Evolutionary conservation across 2,113 vertebrate genomes (phyloP), one percentile per base, ranked within the genome.

Genomic region (Bambusicola thoracicus): DNA sequence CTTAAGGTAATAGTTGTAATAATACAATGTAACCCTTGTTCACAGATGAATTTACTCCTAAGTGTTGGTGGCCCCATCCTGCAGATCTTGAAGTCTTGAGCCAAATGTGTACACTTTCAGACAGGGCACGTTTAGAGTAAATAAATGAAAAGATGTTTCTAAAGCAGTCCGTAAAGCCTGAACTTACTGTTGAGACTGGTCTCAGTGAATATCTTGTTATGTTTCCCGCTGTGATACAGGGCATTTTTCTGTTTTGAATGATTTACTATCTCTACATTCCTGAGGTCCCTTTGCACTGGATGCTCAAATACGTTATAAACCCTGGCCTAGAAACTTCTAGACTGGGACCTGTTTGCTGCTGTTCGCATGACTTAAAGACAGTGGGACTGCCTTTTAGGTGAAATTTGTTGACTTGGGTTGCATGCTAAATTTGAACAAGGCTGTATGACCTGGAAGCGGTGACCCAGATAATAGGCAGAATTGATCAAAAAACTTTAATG

Each of bases 81-180:
- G 4, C 34, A 44, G 13, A 9, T 72, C 20, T 85, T 76, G 16
- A 82, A 49, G 22, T 38, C 12, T 3, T 62, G 36, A 13, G 8
- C 51, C 25, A 69, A 10, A 20, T 17, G 40, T 61, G 22, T 40
- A 32, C 19, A 32, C 10, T 86, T 11, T 65, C 30, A 41, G 20
- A 30, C 0, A 0, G 51, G 27, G 7, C 4, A 4, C 10, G 21
- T 85, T 82, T 80, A 40, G 18, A 36, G 22, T 38, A 68, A 69
- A n/a, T 66, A 58, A 62, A 70, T 6, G 4, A 58, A 58, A 55
- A 67, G 10, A 48, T 18, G 14, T 67, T 65, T 81, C 74, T 51
- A 53, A 77, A 85, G 22, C 6, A 32, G 10, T 25, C 14, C 21
- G 38, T 29, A 76, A 85, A 61, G 74, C 66, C 11, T 69, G 53